Base-by-base conservation (phyloP, 2,113 vertebrate genomes). In the Percina caprodes region DNA sequence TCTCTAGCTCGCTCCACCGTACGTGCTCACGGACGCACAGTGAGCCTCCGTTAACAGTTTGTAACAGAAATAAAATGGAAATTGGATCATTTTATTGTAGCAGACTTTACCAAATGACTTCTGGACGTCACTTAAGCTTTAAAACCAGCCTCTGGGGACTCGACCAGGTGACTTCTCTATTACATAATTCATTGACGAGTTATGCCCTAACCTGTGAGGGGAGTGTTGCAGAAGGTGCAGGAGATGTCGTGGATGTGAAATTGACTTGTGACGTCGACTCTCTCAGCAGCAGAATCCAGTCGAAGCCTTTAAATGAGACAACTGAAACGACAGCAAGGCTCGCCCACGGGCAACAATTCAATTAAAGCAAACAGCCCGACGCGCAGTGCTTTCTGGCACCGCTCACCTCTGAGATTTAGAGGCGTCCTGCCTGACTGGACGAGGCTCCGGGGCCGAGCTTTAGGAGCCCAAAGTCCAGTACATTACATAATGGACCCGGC, bases 401-500 rank as follows among this genome's bases (percentile, higher is more conserved):
- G 73, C 70, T 69, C 61, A 3, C 11, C 65, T 46, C 63, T 68
- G 10, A 5, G 4, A 70, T 63, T 74, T 51, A 79, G 60, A 81
- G 62, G 77, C 46, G 24, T 80, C 84, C 59, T 65, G 75, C 58
- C 69, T 33, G 87, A 77, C 74, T 15, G 67, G 79, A 84, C 75
- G 15, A 19, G 59, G 73, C 84, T 56, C 75, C 15, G 45, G 80
- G 78, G 76, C 74, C 33, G 16, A 58, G 82, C 80, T 80, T 89
- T 75, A 77, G 74, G 56, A 71, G 81, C 74, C 82, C 71, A 48
- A 61, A 84, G 77, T 89, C 79, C 82, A 46, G 65, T 18, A 49
- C 67, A 62, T 85, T 83, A 83, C 88, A 83, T 88, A 92, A 93
- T 92, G 77, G 87, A 85, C 30, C 67, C 46, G 16, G 67, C 86